Conservation (phyloP, 2,797 vertebrate species). For the Lemur catta region DNA sequence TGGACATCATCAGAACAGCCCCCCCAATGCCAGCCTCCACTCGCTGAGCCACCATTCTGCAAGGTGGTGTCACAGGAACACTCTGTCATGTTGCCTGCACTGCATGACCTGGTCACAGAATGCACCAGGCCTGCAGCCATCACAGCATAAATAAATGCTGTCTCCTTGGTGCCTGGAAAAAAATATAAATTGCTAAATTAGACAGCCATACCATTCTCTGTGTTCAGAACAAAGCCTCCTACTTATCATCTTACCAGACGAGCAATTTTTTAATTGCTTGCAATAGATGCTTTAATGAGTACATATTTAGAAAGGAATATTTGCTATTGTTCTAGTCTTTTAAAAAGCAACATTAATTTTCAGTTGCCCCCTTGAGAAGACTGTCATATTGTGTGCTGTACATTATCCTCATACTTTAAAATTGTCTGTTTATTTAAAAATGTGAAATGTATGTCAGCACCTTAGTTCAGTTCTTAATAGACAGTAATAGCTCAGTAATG, state of each 20-base stretch:
- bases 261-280: neutral
- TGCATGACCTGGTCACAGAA: conserved; percentile 92
- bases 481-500: neutral
- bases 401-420: neutral
- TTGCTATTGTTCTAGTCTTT: neutral
- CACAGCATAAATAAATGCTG: conserved; percentile 93
- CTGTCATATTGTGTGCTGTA: neutral
- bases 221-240: neutral
- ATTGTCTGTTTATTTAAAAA: neutral
- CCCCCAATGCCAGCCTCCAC: conserved; percentile 96
- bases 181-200: neutral
- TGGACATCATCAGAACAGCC: conserved; percentile 96
- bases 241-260: neutral
- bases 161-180: conserved; percentile 93
- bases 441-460: neutral
- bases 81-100: conserved; percentile 94
- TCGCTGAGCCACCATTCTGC: conserved; percentile 84
- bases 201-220: neutral
- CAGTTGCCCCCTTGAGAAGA: neutral
- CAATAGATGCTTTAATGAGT: neutral
- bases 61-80: conserved; percentile 92
- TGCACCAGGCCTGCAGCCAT: conserved; percentile 94
- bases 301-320: neutral
- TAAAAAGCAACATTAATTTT: conserved; percentile 14
- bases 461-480: neutral